phyloP scores from a whole-genome alignment of 2,797 vertebrate genomes.

The Pangasius mekongensis region DNA sequence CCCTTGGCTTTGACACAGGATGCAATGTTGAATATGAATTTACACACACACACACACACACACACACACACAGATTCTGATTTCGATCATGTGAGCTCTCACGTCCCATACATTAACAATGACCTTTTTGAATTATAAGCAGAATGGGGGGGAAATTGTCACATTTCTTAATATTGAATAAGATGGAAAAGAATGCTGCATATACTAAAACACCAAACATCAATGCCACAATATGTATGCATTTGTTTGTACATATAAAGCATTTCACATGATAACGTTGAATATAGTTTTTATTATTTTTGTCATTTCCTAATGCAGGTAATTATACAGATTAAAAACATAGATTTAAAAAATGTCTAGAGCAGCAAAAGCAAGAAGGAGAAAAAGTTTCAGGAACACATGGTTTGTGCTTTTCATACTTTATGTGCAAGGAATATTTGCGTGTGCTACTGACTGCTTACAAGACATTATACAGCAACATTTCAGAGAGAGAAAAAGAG shows the following conservation, averaged over 20 bases:
- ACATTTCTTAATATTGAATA: neutral
- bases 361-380: slow-evolving; percentile 73
- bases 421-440: slow-evolving; percentile 55
- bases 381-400: slow-evolving; percentile 57
- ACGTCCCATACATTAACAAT: neutral
- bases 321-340: slow-evolving; percentile 75
- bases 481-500: slow-evolving; percentile 12
- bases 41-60: neutral
- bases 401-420: slow-evolving; percentile 70
- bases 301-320: slow-evolving; percentile 68
- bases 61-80: neutral
- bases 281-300: slow-evolving; percentile 55
- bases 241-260: neutral
- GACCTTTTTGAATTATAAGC: neutral
- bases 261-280: slow-evolving; percentile 15
- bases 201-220: neutral
- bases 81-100: neutral
- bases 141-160: neutral
- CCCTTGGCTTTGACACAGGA: slow-evolving; percentile 27
- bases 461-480: slow-evolving; percentile 46
- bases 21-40: slow-evolving; percentile 36
- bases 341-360: slow-evolving; percentile 72
- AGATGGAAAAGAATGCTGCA: neutral
- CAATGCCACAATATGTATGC: too few species aligned
- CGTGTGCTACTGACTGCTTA: slow-evolving; percentile 58